phyloP scores from a whole-genome alignment of 2,888 invertebrate genomes.

The Cryptocephalus primarius region DNA sequence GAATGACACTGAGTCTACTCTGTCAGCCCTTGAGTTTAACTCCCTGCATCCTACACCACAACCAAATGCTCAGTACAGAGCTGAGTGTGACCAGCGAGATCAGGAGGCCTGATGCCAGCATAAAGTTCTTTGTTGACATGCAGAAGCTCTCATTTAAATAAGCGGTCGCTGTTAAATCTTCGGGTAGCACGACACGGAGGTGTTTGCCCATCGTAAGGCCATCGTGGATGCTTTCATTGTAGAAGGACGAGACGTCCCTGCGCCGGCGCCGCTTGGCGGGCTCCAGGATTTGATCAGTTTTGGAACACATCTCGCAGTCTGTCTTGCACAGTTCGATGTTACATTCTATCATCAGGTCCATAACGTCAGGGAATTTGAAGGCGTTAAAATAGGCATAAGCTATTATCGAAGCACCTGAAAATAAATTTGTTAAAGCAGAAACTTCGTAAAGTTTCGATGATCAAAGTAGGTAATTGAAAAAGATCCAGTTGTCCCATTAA shows the following conservation, averaged over 20 bases:
- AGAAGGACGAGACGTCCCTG: constrained; percentile 37
- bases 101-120: constrained; percentile 49
- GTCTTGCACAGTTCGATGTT: constrained; percentile 74
- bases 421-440: not conserved
- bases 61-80: constrained; percentile 40
- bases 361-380: constrained; percentile 75
- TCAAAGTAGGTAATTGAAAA: too few species aligned
- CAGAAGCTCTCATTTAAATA: constrained; percentile 38
- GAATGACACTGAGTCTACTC: too few species aligned
- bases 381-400: constrained; percentile 72
- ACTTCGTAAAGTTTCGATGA: too few species aligned
- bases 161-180: constrained; percentile 43
- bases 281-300: constrained; percentile 48
- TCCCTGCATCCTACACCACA: constrained; percentile 38
- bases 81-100: constrained; percentile 49
- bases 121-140: constrained; percentile 51
- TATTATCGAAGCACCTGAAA: constrained; percentile 51
- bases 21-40: too few species aligned
- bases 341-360: constrained; percentile 73
- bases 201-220: constrained; percentile 54
- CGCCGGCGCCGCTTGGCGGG: constrained; percentile 38
- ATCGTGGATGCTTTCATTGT: constrained; percentile 46
- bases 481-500: too few species aligned
- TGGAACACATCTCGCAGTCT: constrained; percentile 63
- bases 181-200: constrained; percentile 56